Conservation (phyloP, 2,888 invertebrate species). For the Lithophane semibrunnea region DNA sequence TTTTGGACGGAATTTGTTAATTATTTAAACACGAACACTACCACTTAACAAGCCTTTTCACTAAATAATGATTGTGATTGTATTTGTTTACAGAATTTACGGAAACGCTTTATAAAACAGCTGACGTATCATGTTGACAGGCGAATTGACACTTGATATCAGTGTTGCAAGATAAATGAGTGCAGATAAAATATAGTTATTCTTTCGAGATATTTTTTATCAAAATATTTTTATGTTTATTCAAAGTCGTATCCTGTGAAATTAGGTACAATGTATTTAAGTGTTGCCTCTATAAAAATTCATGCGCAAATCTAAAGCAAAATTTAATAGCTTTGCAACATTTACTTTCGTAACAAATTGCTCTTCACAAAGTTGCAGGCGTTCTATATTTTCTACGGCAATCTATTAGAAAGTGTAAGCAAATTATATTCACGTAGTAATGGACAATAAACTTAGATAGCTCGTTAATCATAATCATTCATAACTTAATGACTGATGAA, state of each 20-base stretch:
- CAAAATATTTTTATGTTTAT: background rate
- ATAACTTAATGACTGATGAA: conserved; percentile 8
- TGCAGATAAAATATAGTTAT: conserved; percentile 29
- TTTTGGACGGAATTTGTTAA: conserved; percentile 70
- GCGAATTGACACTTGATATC: conserved; percentile 24
- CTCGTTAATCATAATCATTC: conserved; percentile 44
- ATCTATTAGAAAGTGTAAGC: conserved; percentile 4
- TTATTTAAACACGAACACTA: conserved; percentile 39
- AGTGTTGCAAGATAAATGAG: conserved; percentile 44
- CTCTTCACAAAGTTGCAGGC: conserved; percentile 44
- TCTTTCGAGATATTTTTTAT: background rate
- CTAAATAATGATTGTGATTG: conserved; percentile 19
- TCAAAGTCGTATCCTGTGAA: background rate
- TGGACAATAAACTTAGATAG: conserved; percentile 6
- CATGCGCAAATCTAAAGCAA: background rate
- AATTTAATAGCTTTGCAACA: background rate
- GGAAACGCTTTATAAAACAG: conserved; percentile 49
- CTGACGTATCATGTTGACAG: conserved; percentile 53
- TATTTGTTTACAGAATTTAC: conserved; percentile 57
- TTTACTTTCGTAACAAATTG: conserved; percentile 16
- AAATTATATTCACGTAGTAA: conserved; percentile 23
- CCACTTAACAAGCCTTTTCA: conserved; percentile 36
- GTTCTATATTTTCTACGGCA: conserved; percentile 10
- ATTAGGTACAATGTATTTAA: too few species aligned
- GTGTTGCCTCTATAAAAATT: background rate